Evolutionary conservation across 2,113 vertebrate species (phyloP), one percentile per base, ranked within the genome.

Genomic region (Colossoma macropomum): DNA sequence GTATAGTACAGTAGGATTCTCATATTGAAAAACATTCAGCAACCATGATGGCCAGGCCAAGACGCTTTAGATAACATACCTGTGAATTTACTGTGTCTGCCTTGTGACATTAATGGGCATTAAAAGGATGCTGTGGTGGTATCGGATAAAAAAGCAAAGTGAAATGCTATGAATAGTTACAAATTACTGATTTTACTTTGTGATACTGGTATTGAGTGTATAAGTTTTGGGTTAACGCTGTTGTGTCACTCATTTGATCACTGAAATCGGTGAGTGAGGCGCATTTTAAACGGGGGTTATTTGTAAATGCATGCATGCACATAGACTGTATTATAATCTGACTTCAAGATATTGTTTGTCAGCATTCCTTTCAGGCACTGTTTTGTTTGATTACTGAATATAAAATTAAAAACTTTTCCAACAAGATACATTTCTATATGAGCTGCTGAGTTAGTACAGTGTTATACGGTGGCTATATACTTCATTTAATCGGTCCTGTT

Each of bases 381-480:
- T 25, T 66, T 32, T 65, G 45, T 63, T 25, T 10, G 15, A 9
- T 15, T 27, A 66, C 34, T 66, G 59, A 59, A n/a, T 59, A 59
- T 59, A 59, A 23, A 21, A 15, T 10, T 7, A 11, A n/a, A n/a
- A n/a, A n/a, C n/a, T n/a, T 45, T 6, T 11, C 10, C 0, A 12
- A 27, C 2, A 0, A 1, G 59, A 27, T 62, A 45, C 38, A 71
- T 25, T 27, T 21, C 66, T 9, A 28, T 80, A 59, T 16, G 21
- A 68, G 56, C 23, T 7, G 41, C 1, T 45, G 56, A 80, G 32
- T 50, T 60, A 80, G 38, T 73, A 50, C 25, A 72, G 56, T 73
- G 78, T 45, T 71, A 63, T 17, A 71, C 66, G 59, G 63, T 65
- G 10, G 45, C 13, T 65, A 63, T 50, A 65, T 72, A 73, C 52